phyloP scores from a whole-genome alignment of 1,140 invertebrate species.

The Trinorchestia longiramus region DNA sequence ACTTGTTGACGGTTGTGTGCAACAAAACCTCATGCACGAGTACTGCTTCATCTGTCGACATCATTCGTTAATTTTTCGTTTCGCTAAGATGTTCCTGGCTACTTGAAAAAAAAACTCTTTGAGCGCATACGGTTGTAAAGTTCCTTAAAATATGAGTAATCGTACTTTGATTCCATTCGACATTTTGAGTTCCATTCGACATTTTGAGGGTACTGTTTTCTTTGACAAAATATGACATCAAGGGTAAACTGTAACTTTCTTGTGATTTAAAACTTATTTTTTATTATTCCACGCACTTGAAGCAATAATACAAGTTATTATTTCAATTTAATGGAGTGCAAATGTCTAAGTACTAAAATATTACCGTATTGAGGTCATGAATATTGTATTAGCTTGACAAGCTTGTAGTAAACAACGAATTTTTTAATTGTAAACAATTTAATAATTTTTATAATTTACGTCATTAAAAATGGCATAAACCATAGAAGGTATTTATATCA shows the following conservation, averaged over 20 bases:
- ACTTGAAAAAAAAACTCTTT: background rate
- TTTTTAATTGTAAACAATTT: no score
- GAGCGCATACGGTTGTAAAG: background rate
- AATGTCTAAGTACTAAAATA: background rate
- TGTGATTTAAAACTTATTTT: background rate
- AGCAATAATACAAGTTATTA: background rate
- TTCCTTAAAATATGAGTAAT: background rate
- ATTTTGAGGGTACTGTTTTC: no score
- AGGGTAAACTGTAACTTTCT: no score
- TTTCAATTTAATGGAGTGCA: background rate
- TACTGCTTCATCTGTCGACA: background rate
- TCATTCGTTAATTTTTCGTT: background rate
- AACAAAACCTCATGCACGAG: background rate
- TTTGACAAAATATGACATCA: no score
- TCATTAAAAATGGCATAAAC: no score
- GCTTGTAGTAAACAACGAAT: no score
- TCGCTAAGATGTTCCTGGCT: background rate
- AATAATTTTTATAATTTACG: no score
- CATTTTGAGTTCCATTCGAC: no score
- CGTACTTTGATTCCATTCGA: no score
- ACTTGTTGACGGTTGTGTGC: background rate
- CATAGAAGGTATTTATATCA: no score
- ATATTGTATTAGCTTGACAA: background rate
- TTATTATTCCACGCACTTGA: background rate
- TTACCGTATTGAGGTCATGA: background rate